These are phyloP conservation scores for Oxygymnocypris stewartii DNA, from an alignment of 2,113 vertebrate species.

Conservation along the genomic window DNA sequence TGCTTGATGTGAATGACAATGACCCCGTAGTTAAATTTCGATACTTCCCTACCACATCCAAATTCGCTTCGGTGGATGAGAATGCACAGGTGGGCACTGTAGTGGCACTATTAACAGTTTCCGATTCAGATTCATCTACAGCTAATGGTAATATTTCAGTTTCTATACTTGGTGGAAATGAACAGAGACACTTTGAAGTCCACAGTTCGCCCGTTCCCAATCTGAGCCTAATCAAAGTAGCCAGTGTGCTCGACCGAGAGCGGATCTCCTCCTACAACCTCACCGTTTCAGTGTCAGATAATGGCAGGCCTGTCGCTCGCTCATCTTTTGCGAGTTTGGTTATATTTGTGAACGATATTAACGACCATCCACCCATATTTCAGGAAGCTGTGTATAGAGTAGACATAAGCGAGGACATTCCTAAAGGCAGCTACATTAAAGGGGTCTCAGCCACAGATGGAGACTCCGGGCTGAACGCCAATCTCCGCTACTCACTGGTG, in stretches of 20 bases:
- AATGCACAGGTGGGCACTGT: constrained; percentile 93
- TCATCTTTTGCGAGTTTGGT: constrained; percentile 94
- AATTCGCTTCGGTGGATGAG: constrained; percentile 94
- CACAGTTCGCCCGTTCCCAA: constrained; percentile 96
- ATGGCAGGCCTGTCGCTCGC: constrained; percentile 79
- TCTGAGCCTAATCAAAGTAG: constrained; percentile 95
- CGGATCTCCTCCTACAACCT: constrained; percentile 96
- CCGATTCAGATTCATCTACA: constrained; percentile 87
- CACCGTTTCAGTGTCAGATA: constrained; percentile 93
- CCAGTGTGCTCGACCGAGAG: constrained; percentile 90
- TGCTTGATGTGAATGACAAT: constrained; percentile 95
- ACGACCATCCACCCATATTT: constrained; percentile 94
- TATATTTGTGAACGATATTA: constrained; percentile 97
- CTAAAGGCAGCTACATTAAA: constrained; percentile 91
- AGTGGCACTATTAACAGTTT: constrained; percentile 92
- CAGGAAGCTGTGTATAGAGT: constrained; percentile 86
- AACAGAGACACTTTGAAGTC: constrained; percentile 95
- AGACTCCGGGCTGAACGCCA: constrained; percentile 95
- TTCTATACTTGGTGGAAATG: constrained; percentile 91
- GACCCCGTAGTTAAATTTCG: constrained; percentile 94
- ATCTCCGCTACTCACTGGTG: constrained; percentile 93
- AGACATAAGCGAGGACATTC: constrained; percentile 90
- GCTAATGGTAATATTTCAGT: constrained; percentile 97
- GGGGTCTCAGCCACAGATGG: constrained; percentile 93
- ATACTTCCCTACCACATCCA: constrained; percentile 90